A percentile compares a stretch with the other conserved stretches of the same genome.
Conservation (phyloP, 1,140 invertebrate genomes). For the Hycleus cichorii region DNA sequence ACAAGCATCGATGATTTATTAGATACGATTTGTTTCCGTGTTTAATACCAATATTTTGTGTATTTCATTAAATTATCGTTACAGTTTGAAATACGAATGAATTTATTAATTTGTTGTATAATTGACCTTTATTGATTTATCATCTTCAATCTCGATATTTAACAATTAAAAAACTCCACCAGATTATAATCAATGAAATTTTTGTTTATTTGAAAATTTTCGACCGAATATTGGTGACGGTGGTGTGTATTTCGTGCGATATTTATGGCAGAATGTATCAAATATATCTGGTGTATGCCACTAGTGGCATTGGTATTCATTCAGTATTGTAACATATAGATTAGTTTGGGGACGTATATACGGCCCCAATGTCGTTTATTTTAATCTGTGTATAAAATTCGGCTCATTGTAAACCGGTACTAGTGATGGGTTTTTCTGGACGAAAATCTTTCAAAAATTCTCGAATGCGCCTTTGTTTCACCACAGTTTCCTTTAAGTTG, state of each 20-base stretch:
- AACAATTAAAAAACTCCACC: background rate
- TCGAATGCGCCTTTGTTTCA: too few relatives aligned
- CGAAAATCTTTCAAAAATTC: too few relatives aligned
- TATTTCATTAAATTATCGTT: background rate
- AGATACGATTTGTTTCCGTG: too few relatives aligned
- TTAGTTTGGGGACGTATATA: conserved; percentile 10
- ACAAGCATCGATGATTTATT: background rate
- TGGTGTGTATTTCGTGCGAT: conserved; percentile 1
- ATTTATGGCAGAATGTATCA: conserved; percentile 10
- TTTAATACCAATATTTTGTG: too few relatives aligned
- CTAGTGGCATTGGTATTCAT: conserved; percentile 12
- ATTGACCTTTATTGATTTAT: background rate
- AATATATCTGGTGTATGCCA: conserved; percentile 1
- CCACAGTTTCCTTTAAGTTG: too few relatives aligned
- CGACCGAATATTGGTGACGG: conserved; percentile 1
- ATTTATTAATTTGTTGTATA: background rate
- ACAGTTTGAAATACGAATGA: background rate
- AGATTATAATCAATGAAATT: background rate
- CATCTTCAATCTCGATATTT: background rate
- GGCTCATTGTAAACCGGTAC: background rate
- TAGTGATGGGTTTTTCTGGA: too few relatives aligned
- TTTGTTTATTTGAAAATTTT: background rate
- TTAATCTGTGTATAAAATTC: conserved; percentile 15
- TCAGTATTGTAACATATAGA: conserved; percentile 12
- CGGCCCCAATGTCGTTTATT: conserved; percentile 10